Percentiles rank a stretch among this genome's conserved stretches.
Evolutionary conservation across 1,140 invertebrate species (phyloP).

Genomic region (Drosophila nebulosa): DNA sequence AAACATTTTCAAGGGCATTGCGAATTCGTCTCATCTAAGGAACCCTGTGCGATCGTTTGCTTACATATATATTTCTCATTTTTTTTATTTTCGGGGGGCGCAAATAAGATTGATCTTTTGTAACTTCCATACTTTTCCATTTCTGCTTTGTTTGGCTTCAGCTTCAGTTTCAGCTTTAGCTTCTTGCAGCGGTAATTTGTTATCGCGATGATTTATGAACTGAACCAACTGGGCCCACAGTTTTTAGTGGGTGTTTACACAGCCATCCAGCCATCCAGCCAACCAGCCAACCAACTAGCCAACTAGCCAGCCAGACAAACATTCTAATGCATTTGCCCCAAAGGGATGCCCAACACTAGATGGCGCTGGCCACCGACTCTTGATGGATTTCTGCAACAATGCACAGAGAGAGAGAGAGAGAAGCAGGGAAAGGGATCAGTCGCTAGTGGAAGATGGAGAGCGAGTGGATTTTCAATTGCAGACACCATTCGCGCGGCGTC

Average conservation of each 20-base stretch:
- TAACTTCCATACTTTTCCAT: constrained; percentile 71
- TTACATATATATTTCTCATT: constrained; percentile 4
- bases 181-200: constrained; percentile 75
- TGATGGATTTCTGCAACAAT: constrained; percentile 70
- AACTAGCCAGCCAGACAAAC: constrained; percentile 21
- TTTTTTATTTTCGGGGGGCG: constrained; percentile 68
- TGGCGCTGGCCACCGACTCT: constrained; percentile 50
- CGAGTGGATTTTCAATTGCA: constrained; percentile 46
- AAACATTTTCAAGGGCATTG: neutral
- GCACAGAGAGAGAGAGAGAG: neutral
- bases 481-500: constrained; percentile 25
- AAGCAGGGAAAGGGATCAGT: too few species aligned
- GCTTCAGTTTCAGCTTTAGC: constrained; percentile 1
- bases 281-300: constrained; percentile 16
- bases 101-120: constrained; percentile 80
- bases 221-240: constrained; percentile 32
- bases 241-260: constrained; percentile 78
- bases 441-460: neutral
- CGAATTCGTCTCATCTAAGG: neutral
- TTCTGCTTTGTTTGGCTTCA: constrained; percentile 9
- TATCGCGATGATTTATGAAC: constrained; percentile 80
- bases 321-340: constrained; percentile 61
- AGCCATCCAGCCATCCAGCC: constrained; percentile 35
- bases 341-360: constrained; percentile 44
- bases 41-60: neutral